Base-by-base conservation (phyloP, 2,888 invertebrate species). In the Drosophila prostipennis region DNA sequence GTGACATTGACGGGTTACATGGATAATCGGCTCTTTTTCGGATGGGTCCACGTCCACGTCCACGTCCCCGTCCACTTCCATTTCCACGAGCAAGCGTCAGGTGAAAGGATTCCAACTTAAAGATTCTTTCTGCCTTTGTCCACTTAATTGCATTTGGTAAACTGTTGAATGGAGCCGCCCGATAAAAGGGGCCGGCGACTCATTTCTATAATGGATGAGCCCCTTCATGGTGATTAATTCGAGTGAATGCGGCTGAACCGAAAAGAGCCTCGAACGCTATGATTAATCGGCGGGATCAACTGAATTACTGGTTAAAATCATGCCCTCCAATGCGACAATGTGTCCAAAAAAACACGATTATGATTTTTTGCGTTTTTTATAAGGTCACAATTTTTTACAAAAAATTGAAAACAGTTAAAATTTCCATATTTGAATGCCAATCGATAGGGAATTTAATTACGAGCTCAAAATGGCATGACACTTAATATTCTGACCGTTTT, bases 71-170 rank as follows among this genome's bases (percentile, higher is more conserved):
- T 19, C 16, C 11, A 10, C 10, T 19, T 11, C 11, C 8, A 13
- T n/a, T 13, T 37, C 1, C n/a, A 37, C 6, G 37, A n/a, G 6
- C 45, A 6, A 26, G n/a, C 55, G 39, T 5, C 53, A 57, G 57
- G 57, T 58, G n/a, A 55, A 58, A 32, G 39, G 56, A 55, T 55
- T 3, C n/a, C 19, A 55, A 19, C 56, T 54, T 19, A 26, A 57
- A 49, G 57, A 39, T 59, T 48, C 48, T 19, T 48, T 63, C 51
- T 42, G 64, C 42, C 19, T 49, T 64, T 64, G 49, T 64, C 42
- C 63, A 43, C 51, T 49, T 64, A 64, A 63, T 51, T 64, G 64
- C 63, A 64, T 64, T 64, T 51, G 40, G 64, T 32, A 64, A 64
- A 63, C 63, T 64, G 64, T 64, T 64, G 64, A 64, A 64, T 51